Evolutionary conservation across 35 echinoderm and acorn worm genomes (phyloP).

Genomic region (Chiridota heheva): DNA sequence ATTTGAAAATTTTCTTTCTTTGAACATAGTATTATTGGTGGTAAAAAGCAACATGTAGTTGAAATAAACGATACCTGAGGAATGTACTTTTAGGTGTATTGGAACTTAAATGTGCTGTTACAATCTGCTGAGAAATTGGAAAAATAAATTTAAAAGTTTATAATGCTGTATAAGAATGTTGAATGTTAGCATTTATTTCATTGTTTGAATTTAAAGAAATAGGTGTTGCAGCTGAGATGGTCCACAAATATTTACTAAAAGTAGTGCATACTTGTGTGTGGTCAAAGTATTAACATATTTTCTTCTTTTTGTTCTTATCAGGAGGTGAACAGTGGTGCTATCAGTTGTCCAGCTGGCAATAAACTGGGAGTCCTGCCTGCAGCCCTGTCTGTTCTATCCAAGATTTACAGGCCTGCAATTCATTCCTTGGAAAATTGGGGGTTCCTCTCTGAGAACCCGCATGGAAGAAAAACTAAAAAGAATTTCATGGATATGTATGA

Average conservation of each 20-base stretch:
- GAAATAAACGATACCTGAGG: no score
- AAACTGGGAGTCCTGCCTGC: constrained; percentile 65
- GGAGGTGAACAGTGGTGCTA: constrained; percentile 73
- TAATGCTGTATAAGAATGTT: no score
- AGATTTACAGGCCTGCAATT: constrained; percentile 67
- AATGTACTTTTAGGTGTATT: no score
- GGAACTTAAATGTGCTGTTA: no score
- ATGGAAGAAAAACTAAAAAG: constrained; percentile 80
- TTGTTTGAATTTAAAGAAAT: not conserved
- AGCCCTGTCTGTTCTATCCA: constrained; percentile 51
- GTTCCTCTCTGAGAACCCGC: constrained; percentile 75
- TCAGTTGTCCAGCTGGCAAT: constrained; percentile 39
- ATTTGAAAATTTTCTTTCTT: no score
- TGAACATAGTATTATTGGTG: no score
- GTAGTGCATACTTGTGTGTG: no score
- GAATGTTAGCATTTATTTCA: no score
- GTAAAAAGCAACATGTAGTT: no score
- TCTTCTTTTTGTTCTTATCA: constrained; percentile 13
- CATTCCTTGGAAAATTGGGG: constrained; percentile 68
- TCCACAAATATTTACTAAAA: no score
- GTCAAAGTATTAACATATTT: not conserved
- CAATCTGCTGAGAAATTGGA: no score
- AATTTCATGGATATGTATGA: constrained; percentile 89
- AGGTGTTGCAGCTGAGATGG: not conserved
- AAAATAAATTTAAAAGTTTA: no score